Base-by-base conservation (phyloP, 2,797 vertebrate genomes). In the Eutrigla gurnardus region DNA sequence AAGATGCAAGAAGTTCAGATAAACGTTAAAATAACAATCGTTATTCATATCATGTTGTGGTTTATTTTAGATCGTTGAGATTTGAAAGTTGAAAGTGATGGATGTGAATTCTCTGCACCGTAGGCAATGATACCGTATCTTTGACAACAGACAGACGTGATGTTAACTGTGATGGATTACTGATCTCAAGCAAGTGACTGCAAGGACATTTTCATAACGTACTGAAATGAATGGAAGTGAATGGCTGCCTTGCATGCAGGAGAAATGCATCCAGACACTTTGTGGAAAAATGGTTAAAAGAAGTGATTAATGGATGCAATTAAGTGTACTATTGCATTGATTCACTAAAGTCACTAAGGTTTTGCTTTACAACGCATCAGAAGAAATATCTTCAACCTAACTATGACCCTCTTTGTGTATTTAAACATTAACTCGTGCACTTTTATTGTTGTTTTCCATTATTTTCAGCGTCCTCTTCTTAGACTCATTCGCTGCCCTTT, bases 1-100 rank as follows among this genome's bases (percentile, higher is more conserved):
- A 81, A 82, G 49, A 88, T 75, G 65, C 59, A 78, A 73, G 63
- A 77, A 70, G 61, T 81, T 81, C 70, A 68, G 72, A 86, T 86
- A 70, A 86, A 63, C 72, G 53, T 73, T 73, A 58, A 61, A 79
- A 43, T 33, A 75, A 60, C 33, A 45, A 65, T 52, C 5, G 0
- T 46, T 7, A n/a, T 68, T 55, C 69, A 61, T 42, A 57, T 32
- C 13, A 11, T 37, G 0, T 17, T 37, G 18, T 36, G n/a, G 50
- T 12, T 67, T 59, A 63, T 64, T 47, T 63, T 25, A 25, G 25
- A 25, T 25, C 25, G 25, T 25, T 25, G 25, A 18, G 25, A 33
- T 9, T 54, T 39, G 33, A 59, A 13, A 63, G 15, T 13, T 63
- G 18, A 65, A 60, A 32, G 2, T 59, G 66, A 64, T 47, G 47